phyloP scores from a whole-genome alignment of 1,140 invertebrate species.

The Drosophila pachea region DNA sequence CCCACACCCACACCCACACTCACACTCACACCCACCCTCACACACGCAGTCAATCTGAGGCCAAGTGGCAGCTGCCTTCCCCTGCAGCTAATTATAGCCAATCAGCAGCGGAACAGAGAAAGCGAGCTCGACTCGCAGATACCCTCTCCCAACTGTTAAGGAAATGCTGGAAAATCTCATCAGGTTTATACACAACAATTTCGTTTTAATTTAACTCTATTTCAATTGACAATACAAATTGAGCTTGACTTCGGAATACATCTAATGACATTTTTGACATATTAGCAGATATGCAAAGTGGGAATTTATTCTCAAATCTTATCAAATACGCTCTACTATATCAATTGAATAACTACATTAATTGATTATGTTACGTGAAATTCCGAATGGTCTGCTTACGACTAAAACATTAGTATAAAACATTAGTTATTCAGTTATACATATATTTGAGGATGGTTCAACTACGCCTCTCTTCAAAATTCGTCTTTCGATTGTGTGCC shows the following conservation, averaged over 20 bases:
- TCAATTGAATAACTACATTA: conserved; percentile 15
- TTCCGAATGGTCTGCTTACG: conserved; percentile 12
- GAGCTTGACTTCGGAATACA: conserved; percentile 30
- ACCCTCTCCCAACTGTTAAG: neutral
- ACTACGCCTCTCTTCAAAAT: conserved; percentile 12
- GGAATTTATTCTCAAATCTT: conserved; percentile 5
- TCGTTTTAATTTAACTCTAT: conserved; percentile 30
- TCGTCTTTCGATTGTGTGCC: conserved; percentile 29
- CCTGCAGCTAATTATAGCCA: neutral
- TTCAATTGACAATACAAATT: conserved; percentile 49
- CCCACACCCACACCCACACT: neutral
- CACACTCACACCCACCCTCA: neutral
- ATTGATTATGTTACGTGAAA: conserved; percentile 30
- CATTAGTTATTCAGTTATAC: conserved; percentile 10
- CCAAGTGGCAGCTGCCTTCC: neutral
- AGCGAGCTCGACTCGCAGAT: too few relatives aligned
- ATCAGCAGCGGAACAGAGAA: too few relatives aligned
- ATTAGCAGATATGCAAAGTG: conserved; percentile 11
- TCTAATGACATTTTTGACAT: conserved; percentile 2
- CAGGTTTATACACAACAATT: conserved; percentile 36
- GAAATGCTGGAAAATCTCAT: neutral
- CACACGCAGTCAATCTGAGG: too few relatives aligned
- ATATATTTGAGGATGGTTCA: conserved; percentile 15
- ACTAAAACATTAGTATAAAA: conserved; percentile 19
- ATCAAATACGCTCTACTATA: conserved; percentile 14